Evolutionary conservation across 2,888 invertebrate genomes (phyloP).

Genomic region (Anarsia innoxiella): DNA sequence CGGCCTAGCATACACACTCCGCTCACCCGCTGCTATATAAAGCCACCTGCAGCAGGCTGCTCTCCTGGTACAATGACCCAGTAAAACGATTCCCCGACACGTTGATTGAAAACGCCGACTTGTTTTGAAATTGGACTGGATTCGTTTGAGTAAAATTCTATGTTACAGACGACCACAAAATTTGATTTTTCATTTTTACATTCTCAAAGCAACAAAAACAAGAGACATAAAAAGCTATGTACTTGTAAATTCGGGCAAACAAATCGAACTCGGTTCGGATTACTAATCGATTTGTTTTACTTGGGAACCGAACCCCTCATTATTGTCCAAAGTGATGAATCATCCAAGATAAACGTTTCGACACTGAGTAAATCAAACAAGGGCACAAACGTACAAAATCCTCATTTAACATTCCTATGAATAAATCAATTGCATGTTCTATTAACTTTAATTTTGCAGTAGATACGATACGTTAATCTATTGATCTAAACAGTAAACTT

Average conservation of each 20-base stretch:
- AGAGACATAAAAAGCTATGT: too few relatives aligned
- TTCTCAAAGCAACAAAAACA: not conserved
- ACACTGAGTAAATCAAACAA: conserved; percentile 57
- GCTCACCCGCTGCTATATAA: conserved; percentile 31
- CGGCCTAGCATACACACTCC: conserved; percentile 44
- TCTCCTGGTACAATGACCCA: conserved; percentile 59
- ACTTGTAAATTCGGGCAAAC: too few relatives aligned
- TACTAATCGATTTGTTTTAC: conserved; percentile 69
- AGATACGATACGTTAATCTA: not conserved
- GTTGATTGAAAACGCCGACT: conserved; percentile 48
- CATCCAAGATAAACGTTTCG: conserved; percentile 60
- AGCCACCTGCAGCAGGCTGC: conserved; percentile 44
- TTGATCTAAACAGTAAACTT: not conserved
- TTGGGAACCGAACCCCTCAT: conserved; percentile 55
- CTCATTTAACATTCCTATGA: conserved; percentile 43
- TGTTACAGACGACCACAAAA: not conserved
- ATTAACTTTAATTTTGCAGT: not conserved
- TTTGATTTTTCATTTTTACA: too few relatives aligned
- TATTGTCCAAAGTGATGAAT: conserved; percentile 64
- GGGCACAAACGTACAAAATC: conserved; percentile 42
- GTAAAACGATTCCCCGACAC: conserved; percentile 46
- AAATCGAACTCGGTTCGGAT: conserved; percentile 49
- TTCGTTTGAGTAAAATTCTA: conserved; percentile 20
- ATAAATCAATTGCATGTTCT: not conserved
- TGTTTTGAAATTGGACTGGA: conserved; percentile 42